Evolutionary conservation across 2,888 invertebrate genomes (phyloP).

Genomic region (Eupithecia dodoneata): DNA sequence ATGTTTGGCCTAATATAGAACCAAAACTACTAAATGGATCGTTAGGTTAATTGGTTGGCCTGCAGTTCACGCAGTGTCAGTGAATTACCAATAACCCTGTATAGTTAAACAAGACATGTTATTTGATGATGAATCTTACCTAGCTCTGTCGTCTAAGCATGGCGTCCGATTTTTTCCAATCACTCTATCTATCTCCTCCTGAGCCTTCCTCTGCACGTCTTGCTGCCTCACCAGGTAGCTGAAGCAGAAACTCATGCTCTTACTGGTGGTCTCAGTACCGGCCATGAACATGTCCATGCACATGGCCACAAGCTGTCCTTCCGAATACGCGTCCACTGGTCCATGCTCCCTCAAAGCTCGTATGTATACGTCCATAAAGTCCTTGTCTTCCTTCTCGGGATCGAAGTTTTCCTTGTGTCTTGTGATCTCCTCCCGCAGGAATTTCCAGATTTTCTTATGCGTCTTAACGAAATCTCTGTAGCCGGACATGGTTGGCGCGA

Average conservation of each 20-base stretch:
- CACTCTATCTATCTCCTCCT: conserved; percentile 90
- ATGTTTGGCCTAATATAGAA: too few species aligned
- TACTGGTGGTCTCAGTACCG: conserved; percentile 93
- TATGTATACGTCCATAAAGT: conserved; percentile 93
- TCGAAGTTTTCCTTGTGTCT: conserved; percentile 87
- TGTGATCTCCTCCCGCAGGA: conserved; percentile 88
- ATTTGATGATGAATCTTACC: conserved; percentile 74
- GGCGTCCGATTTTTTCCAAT: conserved; percentile 88
- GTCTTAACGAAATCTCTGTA: conserved; percentile 89
- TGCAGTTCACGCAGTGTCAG: too few species aligned
- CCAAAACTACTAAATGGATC: too few species aligned
- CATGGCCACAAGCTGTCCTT: conserved; percentile 90
- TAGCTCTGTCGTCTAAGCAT: conserved; percentile 87
- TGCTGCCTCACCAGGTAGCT: conserved; percentile 89
- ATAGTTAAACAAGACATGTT: background rate
- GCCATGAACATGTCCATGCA: conserved; percentile 95
- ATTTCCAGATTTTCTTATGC: conserved; percentile 89
- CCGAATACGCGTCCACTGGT: conserved; percentile 84
- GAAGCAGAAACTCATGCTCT: conserved; percentile 90
- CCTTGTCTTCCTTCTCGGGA: conserved; percentile 85
- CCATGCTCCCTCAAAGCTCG: conserved; percentile 86
- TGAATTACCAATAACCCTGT: too few species aligned
- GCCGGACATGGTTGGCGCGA: conserved; percentile 91
- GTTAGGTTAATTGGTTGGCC: too few species aligned
- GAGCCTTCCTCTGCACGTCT: conserved; percentile 89